Conservation (phyloP, 2,797 vertebrate genomes). For the Leptatherina wallacei region DNA sequence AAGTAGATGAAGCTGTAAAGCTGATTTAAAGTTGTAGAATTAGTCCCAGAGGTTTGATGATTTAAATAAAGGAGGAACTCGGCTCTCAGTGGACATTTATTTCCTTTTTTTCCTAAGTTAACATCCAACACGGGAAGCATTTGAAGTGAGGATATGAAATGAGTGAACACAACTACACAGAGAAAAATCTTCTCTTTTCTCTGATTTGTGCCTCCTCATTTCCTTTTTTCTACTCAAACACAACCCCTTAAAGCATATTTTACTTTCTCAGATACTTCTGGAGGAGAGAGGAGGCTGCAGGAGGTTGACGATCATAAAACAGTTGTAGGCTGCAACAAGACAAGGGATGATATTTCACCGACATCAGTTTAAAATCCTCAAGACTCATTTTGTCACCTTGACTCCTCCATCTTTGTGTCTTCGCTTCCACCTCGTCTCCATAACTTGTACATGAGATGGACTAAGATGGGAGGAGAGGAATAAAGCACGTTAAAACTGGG, state of each 20-base stretch:
- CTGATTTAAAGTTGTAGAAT: background rate
- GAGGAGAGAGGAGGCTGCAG: background rate
- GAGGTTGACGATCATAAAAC: background rate
- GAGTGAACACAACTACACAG: no score
- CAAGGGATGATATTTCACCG: no score
- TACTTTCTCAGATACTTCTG: background rate
- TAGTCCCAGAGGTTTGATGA: background rate
- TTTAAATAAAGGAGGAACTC: background rate
- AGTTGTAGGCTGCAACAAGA: no score
- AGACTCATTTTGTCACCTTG: background rate
- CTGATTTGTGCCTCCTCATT: background rate
- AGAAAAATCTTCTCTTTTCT: background rate
- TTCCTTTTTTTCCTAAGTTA: background rate
- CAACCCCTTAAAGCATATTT: background rate
- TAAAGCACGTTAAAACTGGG: background rate
- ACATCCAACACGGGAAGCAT: background rate
- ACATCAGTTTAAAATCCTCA: no score
- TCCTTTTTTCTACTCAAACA: background rate
- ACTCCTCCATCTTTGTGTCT: background rate
- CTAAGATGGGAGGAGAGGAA: background rate
- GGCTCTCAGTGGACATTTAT: background rate
- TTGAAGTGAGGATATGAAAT: background rate
- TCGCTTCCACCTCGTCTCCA: background rate
- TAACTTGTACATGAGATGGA: background rate
- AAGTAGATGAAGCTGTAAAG: background rate